Evolutionary conservation across 2,888 invertebrate genomes (phyloP).

Genomic region (Megamerina dolium): DNA sequence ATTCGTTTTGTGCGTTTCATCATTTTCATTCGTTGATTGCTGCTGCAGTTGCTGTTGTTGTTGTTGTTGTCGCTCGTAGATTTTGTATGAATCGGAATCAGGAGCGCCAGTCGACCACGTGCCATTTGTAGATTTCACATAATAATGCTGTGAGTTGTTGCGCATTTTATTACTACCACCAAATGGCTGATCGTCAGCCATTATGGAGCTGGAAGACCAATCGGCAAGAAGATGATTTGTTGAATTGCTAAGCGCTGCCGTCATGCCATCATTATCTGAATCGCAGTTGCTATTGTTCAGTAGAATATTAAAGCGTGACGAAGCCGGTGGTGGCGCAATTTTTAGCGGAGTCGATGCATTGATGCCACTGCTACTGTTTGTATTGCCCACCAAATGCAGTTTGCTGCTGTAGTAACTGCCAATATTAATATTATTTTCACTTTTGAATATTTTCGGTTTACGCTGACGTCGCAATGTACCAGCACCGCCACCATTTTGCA

Average conservation of each 20-base stretch:
- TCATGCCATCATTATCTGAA: not conserved
- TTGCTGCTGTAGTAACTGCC: constrained; percentile 23
- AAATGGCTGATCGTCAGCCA: constrained; percentile 35
- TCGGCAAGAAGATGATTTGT: constrained; percentile 43
- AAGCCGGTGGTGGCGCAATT: not conserved
- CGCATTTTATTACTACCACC: constrained; percentile 17
- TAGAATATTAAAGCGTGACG: not conserved
- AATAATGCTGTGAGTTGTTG: constrained; percentile 40
- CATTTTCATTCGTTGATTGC: not conserved
- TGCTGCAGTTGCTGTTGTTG: constrained; percentile 24
- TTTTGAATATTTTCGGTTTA: constrained; percentile 46
- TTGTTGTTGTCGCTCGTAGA: constrained; percentile 37
- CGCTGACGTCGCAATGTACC: constrained; percentile 47
- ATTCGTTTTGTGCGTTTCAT: constrained; percentile 12
- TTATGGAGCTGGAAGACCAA: constrained; percentile 40
- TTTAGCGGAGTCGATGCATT: not conserved
- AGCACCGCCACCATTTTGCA: constrained; percentile 38
- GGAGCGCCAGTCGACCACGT: constrained; percentile 47
- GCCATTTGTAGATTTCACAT: constrained; percentile 48
- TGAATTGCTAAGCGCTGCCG: constrained; percentile 34
- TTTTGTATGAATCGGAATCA: constrained; percentile 46
- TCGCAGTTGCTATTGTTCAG: constrained; percentile 14
- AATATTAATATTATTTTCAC: constrained; percentile 47
- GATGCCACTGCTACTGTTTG: constrained; percentile 1
- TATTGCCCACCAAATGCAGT: constrained; percentile 11